Percentiles rank a stretch among this genome's conserved stretches.
These are phyloP conservation scores for Diplodus puntazzo DNA, from an alignment of 2,797 vertebrate genomes.

Conservation along the genomic window DNA sequence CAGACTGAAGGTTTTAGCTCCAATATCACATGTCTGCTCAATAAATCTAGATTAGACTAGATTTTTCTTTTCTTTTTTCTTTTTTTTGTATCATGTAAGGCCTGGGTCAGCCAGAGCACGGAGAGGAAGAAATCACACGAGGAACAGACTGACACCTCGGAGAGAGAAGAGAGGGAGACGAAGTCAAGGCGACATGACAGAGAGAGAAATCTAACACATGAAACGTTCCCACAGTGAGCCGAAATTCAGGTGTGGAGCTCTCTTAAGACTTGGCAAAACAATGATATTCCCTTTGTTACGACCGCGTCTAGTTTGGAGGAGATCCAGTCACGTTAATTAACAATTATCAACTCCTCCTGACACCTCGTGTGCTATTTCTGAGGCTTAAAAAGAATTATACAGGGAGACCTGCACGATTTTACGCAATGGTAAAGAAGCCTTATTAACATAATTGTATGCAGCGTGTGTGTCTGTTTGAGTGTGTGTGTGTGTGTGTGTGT, in stretches of 20 bases:
- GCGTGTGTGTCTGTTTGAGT: neutral
- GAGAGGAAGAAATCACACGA: constrained; percentile 5
- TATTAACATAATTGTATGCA: constrained; percentile 49
- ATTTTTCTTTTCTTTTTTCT: constrained; percentile 3
- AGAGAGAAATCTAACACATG: constrained; percentile 22
- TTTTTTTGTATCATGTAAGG: neutral
- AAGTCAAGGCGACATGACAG: constrained; percentile 14
- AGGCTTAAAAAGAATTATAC: constrained; percentile 47
- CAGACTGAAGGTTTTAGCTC: neutral
- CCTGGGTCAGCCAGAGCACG: constrained; percentile 14
- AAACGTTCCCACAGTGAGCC: constrained; percentile 42
- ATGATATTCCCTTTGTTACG: constrained; percentile 49
- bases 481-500: constrained; percentile 17
- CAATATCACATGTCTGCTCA: neutral
- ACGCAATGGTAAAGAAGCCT: constrained; percentile 32
- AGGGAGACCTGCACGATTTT: constrained; percentile 52
- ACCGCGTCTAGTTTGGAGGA: constrained; percentile 59
- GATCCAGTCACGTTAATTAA: constrained; percentile 66
- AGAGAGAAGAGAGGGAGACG: constrained; percentile 10
- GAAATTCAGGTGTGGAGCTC: constrained; percentile 33
- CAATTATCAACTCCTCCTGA: constrained; percentile 54
- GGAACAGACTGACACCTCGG: constrained; percentile 14
- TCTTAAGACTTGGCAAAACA: constrained; percentile 44
- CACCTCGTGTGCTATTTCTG: constrained; percentile 55
- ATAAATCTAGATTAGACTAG: neutral